A percentile compares a stretch with the other conserved stretches of the same genome.
Evolutionary conservation across 2,113 vertebrate species (phyloP).

Genomic region (Cebus imitator): DNA sequence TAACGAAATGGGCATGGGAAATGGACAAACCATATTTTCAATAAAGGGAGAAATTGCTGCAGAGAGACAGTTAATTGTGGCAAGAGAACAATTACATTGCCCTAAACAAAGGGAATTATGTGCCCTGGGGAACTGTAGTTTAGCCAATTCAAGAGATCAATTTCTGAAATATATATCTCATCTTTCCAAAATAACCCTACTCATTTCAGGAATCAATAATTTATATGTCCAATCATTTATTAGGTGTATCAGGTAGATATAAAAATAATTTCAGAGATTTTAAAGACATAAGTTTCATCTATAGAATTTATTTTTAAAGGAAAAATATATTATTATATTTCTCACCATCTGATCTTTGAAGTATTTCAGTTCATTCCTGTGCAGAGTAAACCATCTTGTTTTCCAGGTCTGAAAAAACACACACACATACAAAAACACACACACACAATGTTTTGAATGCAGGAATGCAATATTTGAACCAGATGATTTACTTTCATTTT

Average conservation of each 20-base stretch:
- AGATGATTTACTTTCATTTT: not conserved
- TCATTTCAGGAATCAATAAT: not conserved
- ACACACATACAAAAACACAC: not conserved
- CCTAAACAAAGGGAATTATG: not conserved
- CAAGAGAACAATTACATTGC: not conserved
- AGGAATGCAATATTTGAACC: not conserved
- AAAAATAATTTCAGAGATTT: not conserved
- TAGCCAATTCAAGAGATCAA: not conserved
- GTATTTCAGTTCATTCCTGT: conserved; percentile 96
- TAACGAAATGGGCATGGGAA: not conserved
- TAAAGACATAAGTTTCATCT: not conserved
- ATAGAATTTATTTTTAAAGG: not conserved
- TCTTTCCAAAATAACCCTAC: not conserved
- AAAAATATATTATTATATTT: not conserved
- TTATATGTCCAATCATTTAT: not conserved
- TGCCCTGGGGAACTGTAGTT: not conserved
- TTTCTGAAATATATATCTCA: not conserved
- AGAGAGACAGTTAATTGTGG: not conserved
- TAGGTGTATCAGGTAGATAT: not conserved
- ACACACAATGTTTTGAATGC: not conserved
- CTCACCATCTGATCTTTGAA: conserved; percentile 97
- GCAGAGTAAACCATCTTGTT: conserved; percentile 97
- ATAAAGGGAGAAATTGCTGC: not conserved
- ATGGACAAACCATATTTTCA: not conserved
- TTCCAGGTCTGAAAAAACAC: conserved; percentile 93